A percentile compares a stretch with the other conserved stretches of the same genome.
Conservation (phyloP, 2,113 vertebrate genomes). For the Plectropomus leopardus region DNA sequence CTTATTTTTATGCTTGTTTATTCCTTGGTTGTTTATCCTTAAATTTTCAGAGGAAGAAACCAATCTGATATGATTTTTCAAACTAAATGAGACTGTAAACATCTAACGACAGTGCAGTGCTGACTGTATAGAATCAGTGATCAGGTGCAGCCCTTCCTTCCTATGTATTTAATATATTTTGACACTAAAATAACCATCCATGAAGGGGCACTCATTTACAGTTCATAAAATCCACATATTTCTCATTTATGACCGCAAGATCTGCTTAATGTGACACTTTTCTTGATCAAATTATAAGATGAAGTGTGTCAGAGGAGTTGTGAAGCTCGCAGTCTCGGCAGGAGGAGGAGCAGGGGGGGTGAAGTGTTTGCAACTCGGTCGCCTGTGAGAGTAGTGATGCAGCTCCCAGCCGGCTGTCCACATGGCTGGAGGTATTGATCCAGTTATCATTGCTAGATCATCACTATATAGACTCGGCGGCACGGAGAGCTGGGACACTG, state of each 20-base stretch:
- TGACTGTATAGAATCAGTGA: slow-evolving; percentile 67
- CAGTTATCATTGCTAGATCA: slow-evolving; percentile 83
- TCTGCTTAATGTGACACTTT: slow-evolving; percentile 82
- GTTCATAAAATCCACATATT: slow-evolving; percentile 82
- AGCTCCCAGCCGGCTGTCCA: slow-evolving; percentile 76
- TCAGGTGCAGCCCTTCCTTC: slow-evolving; percentile 68
- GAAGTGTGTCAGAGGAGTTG: slow-evolving; percentile 75
- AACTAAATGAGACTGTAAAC: slow-evolving; percentile 45
- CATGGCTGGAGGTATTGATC: slow-evolving; percentile 83
- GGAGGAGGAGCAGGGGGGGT: slow-evolving; percentile 20
- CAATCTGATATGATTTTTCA: slow-evolving; percentile 4
- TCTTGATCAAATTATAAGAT: slow-evolving; percentile 81
- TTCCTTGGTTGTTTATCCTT: background rate
- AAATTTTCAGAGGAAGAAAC: slow-evolving; percentile 24
- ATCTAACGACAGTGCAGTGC: slow-evolving; percentile 38
- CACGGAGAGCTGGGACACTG: slow-evolving; percentile 46
- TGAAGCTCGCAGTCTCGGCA: slow-evolving; percentile 50
- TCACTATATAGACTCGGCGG: slow-evolving; percentile 79
- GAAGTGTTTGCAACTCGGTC: slow-evolving; percentile 61
- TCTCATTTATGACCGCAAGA: slow-evolving; percentile 80
- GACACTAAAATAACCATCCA: slow-evolving; percentile 84
- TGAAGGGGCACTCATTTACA: slow-evolving; percentile 83
- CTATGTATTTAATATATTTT: slow-evolving; percentile 84
- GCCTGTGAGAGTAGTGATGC: slow-evolving; percentile 74
- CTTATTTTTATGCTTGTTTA: background rate